Percentiles rank a stretch among this genome's conserved stretches.
Evolutionary conservation across 1,140 invertebrate genomes (phyloP).

Genomic region (Caenorhabditis elegans): WBcel235 BX284606.5:13536001-13536500

Average conservation of each 20-base stretch:
- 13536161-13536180: constrained; percentile 72
- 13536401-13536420: no score
- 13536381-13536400: no score
- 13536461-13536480: no score
- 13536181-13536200: constrained; percentile 63
- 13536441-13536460: no score
- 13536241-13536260: constrained; percentile 64
- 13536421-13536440: no score
- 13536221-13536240: constrained; percentile 57
- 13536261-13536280: constrained; percentile 57
- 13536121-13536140: constrained; percentile 99
- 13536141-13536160: constrained; percentile 96
- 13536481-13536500: no score
- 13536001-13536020: no score
- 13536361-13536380: background rate
- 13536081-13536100: background rate
- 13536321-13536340: background rate
- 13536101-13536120: constrained; percentile 54
- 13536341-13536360: background rate
- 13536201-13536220: constrained; percentile 64
- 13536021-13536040: no score
- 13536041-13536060: no score
- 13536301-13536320: background rate
- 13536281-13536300: constrained; percentile 50
- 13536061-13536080: no score